Conservation (phyloP, 2,888 invertebrate genomes). For the Chrysina gloriosa region DNA sequence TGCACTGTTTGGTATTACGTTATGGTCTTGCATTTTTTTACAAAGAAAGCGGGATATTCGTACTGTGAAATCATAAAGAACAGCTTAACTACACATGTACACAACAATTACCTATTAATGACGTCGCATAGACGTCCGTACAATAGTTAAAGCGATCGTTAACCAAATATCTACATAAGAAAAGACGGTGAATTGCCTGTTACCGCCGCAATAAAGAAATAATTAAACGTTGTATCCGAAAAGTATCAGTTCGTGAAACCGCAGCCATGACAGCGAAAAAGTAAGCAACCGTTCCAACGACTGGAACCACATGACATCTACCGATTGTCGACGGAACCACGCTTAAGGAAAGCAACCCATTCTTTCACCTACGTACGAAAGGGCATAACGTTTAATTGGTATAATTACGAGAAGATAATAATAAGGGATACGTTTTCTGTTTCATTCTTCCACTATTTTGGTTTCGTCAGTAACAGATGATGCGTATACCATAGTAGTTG, state of each 20-base stretch:
- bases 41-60: not conserved
- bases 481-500: not conserved
- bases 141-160: conserved; percentile 18
- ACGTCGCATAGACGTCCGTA: not conserved
- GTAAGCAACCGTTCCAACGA: conserved; percentile 19
- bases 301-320: conserved; percentile 39
- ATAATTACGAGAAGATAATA: not conserved
- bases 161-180: not conserved
- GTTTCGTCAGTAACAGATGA: conserved; percentile 16
- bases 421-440: conserved; percentile 2
- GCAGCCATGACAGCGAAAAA: conserved; percentile 12
- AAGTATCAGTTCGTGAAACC: conserved; percentile 31
- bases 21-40: too few species aligned
- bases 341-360: not conserved
- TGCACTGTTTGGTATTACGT: too few species aligned
- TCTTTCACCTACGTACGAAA: not conserved
- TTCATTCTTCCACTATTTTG: not conserved
- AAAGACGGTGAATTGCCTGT: conserved; percentile 29
- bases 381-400: conserved; percentile 15
- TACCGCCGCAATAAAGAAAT: conserved; percentile 39
- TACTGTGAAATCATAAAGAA: conserved; percentile 29
- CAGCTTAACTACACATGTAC: not conserved
- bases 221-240: conserved; percentile 39
- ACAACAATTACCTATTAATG: not conserved
- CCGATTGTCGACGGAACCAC: conserved; percentile 19